Base-by-base conservation (phyloP, 1,140 invertebrate genomes). In the Bombus haemorrhoidalis region DNA sequence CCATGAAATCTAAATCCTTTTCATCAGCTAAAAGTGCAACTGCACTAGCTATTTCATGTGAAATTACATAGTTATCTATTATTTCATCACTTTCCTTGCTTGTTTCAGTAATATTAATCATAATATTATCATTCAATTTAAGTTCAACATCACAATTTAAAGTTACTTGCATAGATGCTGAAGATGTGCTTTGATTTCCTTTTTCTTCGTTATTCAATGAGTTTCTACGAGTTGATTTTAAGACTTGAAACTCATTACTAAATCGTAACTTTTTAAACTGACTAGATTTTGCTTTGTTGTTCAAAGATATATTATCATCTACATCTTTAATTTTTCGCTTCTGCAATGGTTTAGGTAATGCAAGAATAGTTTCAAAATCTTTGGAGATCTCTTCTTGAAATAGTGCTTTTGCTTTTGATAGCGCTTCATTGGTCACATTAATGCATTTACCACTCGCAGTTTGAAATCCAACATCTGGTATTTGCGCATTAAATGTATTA, bases 361-460 rank as follows among this genome's bases (percentile, higher is more conserved):
- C 59, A 37, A 57, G 1, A 73, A 6, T 71, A 59, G 18, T 68
- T n/a, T 68, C 73, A 53, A 15, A 4, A 22, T 39, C 22, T 34
- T 84, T 34, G 4, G 18, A 18, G 18, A 10, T 28, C n/a, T 87
- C 71, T 57, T 90, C 78, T 64, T 25, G 39, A 47, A 90, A 62
- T 47, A 90, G 76, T 25, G 13, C 6, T 84, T 85, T 83, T n/a
- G 87, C 86, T 66, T 79, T 91, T 13, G 74, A 71, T 34, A 92
- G 71, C 74, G 88, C 85, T 59, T 86, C 71, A 59, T 15, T 34
- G 2, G 80, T 66, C 41, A 87, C 47, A 62, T 62, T 76, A 22
- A 86, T 73, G 15, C 81, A 57, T 88, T 90, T 86, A 43, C 94
- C 94, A 85, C 87, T 83, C n/a, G 93, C 93, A 78, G 92, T 94